A percentile compares a stretch with the other conserved stretches of the same genome.
Conservation (phyloP, 2,113 vertebrate species). For the Piprites chloris region DNA sequence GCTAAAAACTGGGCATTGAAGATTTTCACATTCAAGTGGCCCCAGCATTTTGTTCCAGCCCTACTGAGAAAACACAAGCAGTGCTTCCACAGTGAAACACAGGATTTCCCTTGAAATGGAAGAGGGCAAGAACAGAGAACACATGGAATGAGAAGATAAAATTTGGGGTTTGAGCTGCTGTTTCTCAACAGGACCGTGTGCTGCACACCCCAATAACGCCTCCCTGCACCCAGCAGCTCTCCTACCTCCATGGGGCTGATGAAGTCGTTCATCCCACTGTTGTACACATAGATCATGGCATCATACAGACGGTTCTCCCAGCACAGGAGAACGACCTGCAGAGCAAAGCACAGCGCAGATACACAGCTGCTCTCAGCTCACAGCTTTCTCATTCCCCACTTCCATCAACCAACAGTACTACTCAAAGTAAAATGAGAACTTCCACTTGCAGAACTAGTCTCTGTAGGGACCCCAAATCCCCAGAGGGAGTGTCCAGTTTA, state of each 20-base stretch:
- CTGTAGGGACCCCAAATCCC: background rate
- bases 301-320: constrained; percentile 95
- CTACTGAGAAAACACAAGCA: background rate
- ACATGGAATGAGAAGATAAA: background rate
- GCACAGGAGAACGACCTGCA: constrained; percentile 90
- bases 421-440: background rate
- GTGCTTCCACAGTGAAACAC: background rate
- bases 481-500: background rate
- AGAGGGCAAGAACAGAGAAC: background rate
- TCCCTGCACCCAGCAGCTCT: background rate
- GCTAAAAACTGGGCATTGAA: background rate
- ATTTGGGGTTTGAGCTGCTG: background rate
- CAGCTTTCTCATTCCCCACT: background rate
- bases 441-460: background rate
- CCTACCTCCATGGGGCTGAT: constrained; percentile 95
- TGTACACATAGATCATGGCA: constrained; percentile 97
- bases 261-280: constrained; percentile 97
- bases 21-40: background rate
- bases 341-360: background rate
- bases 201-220: background rate
- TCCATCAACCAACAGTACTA: background rate
- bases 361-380: background rate
- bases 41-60: background rate
- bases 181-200: background rate
- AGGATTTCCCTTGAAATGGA: background rate